Evolutionary conservation across 2,888 invertebrate genomes (phyloP), one percentile per base, ranked within the genome.

Genomic region (Diarsia brunnea): DNA sequence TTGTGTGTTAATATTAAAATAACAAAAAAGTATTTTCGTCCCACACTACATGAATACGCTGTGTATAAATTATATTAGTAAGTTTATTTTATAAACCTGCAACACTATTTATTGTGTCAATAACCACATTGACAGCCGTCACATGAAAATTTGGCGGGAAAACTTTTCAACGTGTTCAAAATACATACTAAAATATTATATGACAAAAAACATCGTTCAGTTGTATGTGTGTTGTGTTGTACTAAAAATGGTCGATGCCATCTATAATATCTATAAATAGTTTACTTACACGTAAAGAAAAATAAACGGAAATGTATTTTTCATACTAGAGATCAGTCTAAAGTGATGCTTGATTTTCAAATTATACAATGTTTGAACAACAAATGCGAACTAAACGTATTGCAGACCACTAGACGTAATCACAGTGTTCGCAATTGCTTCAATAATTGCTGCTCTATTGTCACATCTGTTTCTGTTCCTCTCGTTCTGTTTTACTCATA

Each of bases 401-500:
- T 84, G 78, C 58, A 69, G 71, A 73, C 73, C 69, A 38, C 65
- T 76, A 75, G 70, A 79, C 75, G 55, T 66, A 79, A 79, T 76
- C 65, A 70, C 63, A 61, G 73, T 74, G 58, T 73, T 69, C 49
- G 68, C 60, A 69, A 78, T 80, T 74, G 84, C 79, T 84, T 88
- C 73, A 88, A 85, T 89, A 89, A 89, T 89, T 88, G 84, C 69
- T 79, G 76, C 74, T 85, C 87, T 77, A 89, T 89, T 89, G 89
- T 88, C 80, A 69, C 77, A 69, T 74, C 73, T 73, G 68, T 69
- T 74, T 69, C 53, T 63, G 78, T 79, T 69, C 68, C 70, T 63
- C 43, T 71, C 21, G 47, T 21, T 61, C 31, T 53, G 60, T 61
- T 69, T 79, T 67, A 65, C 55, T 76, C 55, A 68, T 63, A 65